A percentile compares a stretch with the other conserved stretches of the same genome.
phyloP scores from a whole-genome alignment of 2,113 vertebrate genomes.

The crab-eating macaque (Macaca fascicularis) region T2T-MFA8v1.1 NC_088385.1:98000001-98000500 shows the following conservation, averaged over 20 bases:
- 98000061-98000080: not conserved
- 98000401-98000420: not conserved
- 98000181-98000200: not conserved
- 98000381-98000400: not conserved
- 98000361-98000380: not conserved
- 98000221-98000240: not conserved
- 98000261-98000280: not conserved
- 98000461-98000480: not conserved
- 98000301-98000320: not conserved
- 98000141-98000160: not conserved
- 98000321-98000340: not conserved
- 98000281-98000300: not conserved
- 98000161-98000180: not conserved
- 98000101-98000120: not conserved
- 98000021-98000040: not conserved
- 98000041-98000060: not conserved
- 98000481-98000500: not conserved
- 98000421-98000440: not conserved
- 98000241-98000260: not conserved
- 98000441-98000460: not conserved
- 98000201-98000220: conserved; percentile 16
- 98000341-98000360: not conserved
- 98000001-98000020: not conserved
- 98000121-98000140: not conserved
- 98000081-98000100: not conserved